Base-by-base conservation (phyloP, 1,140 invertebrate genomes). In the Berghia stephanieae region DNA sequence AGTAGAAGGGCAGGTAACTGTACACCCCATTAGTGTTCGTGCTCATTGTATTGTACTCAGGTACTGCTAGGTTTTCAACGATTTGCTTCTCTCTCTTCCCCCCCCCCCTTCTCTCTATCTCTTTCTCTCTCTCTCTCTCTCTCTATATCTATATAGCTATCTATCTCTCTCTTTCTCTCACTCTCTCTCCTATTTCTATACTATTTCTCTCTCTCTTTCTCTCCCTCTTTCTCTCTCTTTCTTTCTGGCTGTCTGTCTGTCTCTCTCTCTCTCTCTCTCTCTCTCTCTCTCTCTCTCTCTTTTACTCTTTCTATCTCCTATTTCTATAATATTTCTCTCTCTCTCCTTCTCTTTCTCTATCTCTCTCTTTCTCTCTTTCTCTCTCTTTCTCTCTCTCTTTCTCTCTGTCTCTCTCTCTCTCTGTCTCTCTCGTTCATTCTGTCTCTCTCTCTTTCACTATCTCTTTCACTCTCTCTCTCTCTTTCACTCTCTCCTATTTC, bases 391-490 rank as follows among this genome's bases (percentile, higher is more conserved):
- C 44, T 70, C 38, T 70, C 40, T 70, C 38, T 42, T 3, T 46
- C 6, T 49, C 40, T 44, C 31, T 71, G 1, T 71, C 24, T 44
- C 21, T 38, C 0, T 10, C 36, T 68, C 5, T 68, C 36, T 21
- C 36, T 68, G 2, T 66, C 27, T 66, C 8, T 68, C 66, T 69
- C 67, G 13, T 38, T 16, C 13, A 16, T n/a, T 36, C 67, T 36
- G 24, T 69, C 40, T 43, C 40, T 71, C 3, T 46, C 69, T 38
- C 66, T 68, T n/a, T 68, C 36, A n/a, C 66, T 40, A 18, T 40
- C 66, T 68, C 5, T 68, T 42, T 68, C 36, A n/a, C 34, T 68
- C 66, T 38, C 36, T 68, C 0, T 40, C 36, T 68, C 42, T 68
- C 36, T 42, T 40, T n/a, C 36, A 4, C 27, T 24, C 5, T 38